Percentiles rank a stretch among this genome's conserved stretches.
phyloP scores from a whole-genome alignment of 1,140 invertebrate species.

The Drosophila triauraria region DNA sequence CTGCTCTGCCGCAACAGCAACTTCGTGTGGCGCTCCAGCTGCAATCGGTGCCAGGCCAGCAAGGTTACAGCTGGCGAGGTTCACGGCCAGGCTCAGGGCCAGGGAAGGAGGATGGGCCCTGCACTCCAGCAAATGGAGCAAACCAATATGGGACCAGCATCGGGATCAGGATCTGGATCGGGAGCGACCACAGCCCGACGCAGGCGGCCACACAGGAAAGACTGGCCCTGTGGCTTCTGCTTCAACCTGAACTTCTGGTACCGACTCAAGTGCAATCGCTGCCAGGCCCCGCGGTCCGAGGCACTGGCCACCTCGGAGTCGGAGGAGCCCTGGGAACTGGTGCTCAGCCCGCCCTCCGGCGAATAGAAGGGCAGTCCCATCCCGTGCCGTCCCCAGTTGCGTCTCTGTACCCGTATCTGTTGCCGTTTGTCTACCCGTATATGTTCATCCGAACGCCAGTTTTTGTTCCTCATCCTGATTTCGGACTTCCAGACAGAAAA shows the following conservation, averaged over 20 bases:
- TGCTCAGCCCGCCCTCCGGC: constrained; percentile 19
- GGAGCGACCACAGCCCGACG: neutral
- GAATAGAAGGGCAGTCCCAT: constrained; percentile 4
- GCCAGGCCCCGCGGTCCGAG: constrained; percentile 38
- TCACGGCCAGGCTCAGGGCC: neutral
- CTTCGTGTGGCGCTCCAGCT: constrained; percentile 65
- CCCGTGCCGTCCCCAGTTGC: too few species aligned
- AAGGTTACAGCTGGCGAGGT: constrained; percentile 12
- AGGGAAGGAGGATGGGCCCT: neutral
- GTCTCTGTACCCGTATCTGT: neutral
- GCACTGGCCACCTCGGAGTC: constrained; percentile 16
- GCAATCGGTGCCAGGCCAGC: constrained; percentile 57
- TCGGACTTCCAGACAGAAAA: neutral
- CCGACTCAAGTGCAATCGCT: constrained; percentile 65
- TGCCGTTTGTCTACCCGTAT: constrained; percentile 13
- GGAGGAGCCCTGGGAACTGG: constrained; percentile 61
- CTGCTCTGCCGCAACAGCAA: constrained; percentile 63
- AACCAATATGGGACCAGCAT: neutral
- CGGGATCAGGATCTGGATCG: neutral
- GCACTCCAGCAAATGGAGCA: neutral
- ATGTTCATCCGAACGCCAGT: constrained; percentile 5
- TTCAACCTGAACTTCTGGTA: constrained; percentile 71
- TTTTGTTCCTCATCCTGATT: neutral
- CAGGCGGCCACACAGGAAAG: constrained; percentile 32
- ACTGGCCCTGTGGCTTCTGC: constrained; percentile 59